phyloP scores from a whole-genome alignment of 1,140 invertebrate species.

The Colletes latitarsis region DNA sequence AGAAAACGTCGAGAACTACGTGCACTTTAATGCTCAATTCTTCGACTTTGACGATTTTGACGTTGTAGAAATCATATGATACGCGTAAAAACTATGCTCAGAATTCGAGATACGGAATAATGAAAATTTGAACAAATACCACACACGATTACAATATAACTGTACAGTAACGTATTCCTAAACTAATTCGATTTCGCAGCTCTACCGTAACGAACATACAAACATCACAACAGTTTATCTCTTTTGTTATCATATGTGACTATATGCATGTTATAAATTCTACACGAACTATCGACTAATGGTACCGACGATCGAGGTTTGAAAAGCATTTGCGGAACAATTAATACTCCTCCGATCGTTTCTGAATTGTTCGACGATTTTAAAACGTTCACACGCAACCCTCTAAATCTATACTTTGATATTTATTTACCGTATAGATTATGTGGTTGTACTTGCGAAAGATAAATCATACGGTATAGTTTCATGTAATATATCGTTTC shows the following conservation, averaged over 20 bases:
- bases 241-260: conserved; percentile 28
- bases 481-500: not conserved
- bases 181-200: conserved; percentile 22
- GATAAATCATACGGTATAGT: not conserved
- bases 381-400: conserved; percentile 2
- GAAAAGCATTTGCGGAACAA: conserved; percentile 49
- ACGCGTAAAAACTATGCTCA: too few species aligned
- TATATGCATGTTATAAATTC: conserved; percentile 49
- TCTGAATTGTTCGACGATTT: not conserved
- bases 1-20: not conserved
- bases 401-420: not conserved
- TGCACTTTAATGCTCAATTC: not conserved
- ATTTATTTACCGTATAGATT: conserved; percentile 2
- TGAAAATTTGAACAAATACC: not conserved
- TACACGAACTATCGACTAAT: conserved; percentile 56
- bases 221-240: conserved; percentile 48
- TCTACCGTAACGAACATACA: conserved; percentile 48
- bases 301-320: conserved; percentile 48
- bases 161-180: conserved; percentile 13
- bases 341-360: conserved; percentile 24
- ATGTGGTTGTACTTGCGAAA: not conserved
- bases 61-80: not conserved
- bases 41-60: not conserved
- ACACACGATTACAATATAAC: conserved; percentile 2
- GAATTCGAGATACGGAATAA: not conserved